Percentiles rank a stretch among this genome's conserved stretches.
These are phyloP conservation scores for Callaeas wilsoni DNA, from an alignment of 2,113 vertebrate species.

Conservation along the genomic window DNA sequence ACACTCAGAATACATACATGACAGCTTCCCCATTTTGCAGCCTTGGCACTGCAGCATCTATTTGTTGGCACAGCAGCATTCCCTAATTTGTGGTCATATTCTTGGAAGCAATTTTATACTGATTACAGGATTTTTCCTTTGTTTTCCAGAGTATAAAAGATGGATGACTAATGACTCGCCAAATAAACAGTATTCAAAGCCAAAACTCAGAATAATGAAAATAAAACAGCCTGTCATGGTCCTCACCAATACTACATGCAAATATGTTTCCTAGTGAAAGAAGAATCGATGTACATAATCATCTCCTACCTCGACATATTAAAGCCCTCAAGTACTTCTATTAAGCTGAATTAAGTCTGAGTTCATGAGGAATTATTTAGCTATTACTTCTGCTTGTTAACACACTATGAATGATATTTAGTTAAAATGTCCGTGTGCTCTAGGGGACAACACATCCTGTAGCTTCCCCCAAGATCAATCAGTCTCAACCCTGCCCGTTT, in stretches of 20 bases:
- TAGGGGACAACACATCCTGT: background rate
- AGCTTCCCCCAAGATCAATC: constrained; percentile 32
- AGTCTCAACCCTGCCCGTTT: background rate
- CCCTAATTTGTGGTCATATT: constrained; percentile 31
- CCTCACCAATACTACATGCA: background rate
- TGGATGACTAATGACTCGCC: constrained; percentile 32
- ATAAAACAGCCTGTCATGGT: background rate
- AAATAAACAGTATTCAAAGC: constrained; percentile 37
- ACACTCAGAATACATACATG: background rate
- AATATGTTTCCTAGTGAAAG: background rate
- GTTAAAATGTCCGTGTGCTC: background rate
- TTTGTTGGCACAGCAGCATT: constrained; percentile 22
- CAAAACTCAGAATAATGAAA: constrained; percentile 2
- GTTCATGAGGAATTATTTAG: constrained; percentile 26
- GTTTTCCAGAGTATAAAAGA: constrained; percentile 22
- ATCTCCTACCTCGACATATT: background rate
- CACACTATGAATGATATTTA: constrained; percentile 6
- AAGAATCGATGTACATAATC: background rate
- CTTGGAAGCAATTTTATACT: constrained; percentile 25
- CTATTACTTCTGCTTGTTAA: constrained; percentile 44
- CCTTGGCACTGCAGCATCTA: constrained; percentile 3
- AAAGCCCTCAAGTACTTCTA: background rate
- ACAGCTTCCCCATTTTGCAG: background rate
- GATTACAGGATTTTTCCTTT: constrained; percentile 27
- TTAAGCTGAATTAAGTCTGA: constrained; percentile 11